Conservation (phyloP, 2,888 invertebrate species). For the Patella pellucida region DNA sequence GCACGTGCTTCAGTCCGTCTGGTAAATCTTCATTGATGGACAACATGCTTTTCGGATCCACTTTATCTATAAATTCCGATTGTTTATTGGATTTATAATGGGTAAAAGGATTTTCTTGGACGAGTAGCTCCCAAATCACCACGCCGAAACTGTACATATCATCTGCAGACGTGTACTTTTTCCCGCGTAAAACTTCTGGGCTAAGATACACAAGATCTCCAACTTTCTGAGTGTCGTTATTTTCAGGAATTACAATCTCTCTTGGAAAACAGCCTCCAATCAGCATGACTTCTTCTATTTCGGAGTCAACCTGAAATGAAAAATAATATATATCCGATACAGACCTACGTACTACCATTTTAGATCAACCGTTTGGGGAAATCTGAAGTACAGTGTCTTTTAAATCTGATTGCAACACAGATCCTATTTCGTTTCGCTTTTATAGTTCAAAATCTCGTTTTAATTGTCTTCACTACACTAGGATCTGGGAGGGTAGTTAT, state of each 20-base stretch:
- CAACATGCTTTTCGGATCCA: conserved; percentile 46
- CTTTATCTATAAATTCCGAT: conserved; percentile 37
- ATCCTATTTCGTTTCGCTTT: too few species aligned
- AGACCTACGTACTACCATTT: too few species aligned
- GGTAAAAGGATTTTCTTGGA: conserved; percentile 21
- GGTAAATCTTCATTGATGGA: too few species aligned
- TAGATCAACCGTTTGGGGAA: too few species aligned
- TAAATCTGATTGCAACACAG: too few species aligned
- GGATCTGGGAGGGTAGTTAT: too few species aligned
- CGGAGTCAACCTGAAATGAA: background rate
- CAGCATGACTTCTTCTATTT: conserved; percentile 44
- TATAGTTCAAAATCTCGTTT: too few species aligned
- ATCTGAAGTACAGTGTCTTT: too few species aligned
- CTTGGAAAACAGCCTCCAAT: conserved; percentile 58
- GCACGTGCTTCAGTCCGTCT: too few species aligned
- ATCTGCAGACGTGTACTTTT: conserved; percentile 49
- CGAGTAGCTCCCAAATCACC: conserved; percentile 45
- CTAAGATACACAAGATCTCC: conserved; percentile 57
- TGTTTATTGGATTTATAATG: conserved; percentile 36
- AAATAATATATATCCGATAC: too few species aligned
- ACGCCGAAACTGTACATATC: conserved; percentile 60
- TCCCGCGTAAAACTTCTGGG: conserved; percentile 60
- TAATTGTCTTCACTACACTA: too few species aligned
- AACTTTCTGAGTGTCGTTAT: conserved; percentile 37
- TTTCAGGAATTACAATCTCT: conserved; percentile 42